Evolutionary conservation across 2,888 invertebrate genomes (phyloP).

Genomic region (Phragmatobia fuliginosa): DNA sequence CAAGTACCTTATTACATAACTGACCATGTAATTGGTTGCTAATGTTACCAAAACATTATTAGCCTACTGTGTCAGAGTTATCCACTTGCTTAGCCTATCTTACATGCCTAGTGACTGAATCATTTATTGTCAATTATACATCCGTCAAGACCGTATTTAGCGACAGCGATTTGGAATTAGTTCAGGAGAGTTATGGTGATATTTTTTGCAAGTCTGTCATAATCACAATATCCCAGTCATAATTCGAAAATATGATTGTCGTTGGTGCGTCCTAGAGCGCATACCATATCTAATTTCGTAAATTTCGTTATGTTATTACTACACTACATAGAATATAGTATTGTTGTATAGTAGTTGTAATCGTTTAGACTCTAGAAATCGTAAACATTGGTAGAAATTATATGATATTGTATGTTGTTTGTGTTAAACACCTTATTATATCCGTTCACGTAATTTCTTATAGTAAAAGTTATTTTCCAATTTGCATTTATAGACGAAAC

Average conservation of each 20-base stretch:
- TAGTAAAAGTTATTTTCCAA: neutral
- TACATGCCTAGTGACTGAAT: neutral
- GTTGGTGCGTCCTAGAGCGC: too few relatives aligned
- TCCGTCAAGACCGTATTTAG: too few relatives aligned
- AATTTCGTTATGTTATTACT: neutral
- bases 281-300: too few relatives aligned
- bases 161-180: too few relatives aligned
- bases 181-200: too few relatives aligned
- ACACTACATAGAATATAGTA: neutral
- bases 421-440: neutral
- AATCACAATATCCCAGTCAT: too few relatives aligned
- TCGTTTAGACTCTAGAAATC: slow-evolving; percentile 1
- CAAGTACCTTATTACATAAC: neutral
- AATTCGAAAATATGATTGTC: too few relatives aligned
- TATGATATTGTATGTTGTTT: neutral
- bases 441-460: slow-evolving; percentile 1
- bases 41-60: neutral
- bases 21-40: neutral
- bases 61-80: neutral
- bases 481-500: neutral
- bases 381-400: neutral
- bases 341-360: neutral
- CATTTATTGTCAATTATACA: neutral
- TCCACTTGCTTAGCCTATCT: neutral
- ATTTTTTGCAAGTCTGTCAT: too few relatives aligned